Evolutionary conservation across 2,888 invertebrate genomes (phyloP), one percentile per base, ranked within the genome.

Genomic region (Drosophila gaucha): DNA sequence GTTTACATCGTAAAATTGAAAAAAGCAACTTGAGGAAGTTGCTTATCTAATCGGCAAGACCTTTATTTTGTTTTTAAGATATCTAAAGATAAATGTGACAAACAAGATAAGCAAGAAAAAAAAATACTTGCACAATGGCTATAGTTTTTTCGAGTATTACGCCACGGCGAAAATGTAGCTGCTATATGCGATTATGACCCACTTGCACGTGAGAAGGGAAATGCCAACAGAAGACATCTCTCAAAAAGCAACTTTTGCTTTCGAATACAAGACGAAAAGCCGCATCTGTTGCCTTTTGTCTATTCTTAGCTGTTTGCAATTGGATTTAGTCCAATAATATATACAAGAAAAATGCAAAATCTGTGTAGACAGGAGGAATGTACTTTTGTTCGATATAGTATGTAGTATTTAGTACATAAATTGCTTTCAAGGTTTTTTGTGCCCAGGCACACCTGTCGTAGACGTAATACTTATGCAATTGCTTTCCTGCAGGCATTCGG

Each of bases 401-500:
- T n/a, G n/a, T n/a, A n/a, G n/a, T 51, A 12, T 20, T n/a, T 30
- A 31, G 30, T 46, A 22, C 20, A 26, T 8, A 22, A 9, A n/a
- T 39, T 35, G 36, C 41, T 51, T 72, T 72, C 76, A 75, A 75
- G 72, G 76, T 47, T 69, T 56, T 49, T 20, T n/a, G 16, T 44
- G 33, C 12, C 36, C 36, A 12, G 52, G 54, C 64, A 74, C 68
- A 74, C 75, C 70, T 78, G 83, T 67, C 70, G 86, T 60, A 78
- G 75, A 73, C 83, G 69, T 82, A 83, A 85, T 56, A 12, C 30
- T 73, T 73, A 75, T 75, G 62, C 72, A 74, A 71, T 62, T 50
- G 60, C 46, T 5, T 72, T 67, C 8, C 22, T 41, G 18, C 84
- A 94, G 95, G 95, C 89, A 95, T 96, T 78, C 93, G 96, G 73